Conservation (phyloP, 2,113 vertebrate genomes). For the Chamaea fasciata region DNA sequence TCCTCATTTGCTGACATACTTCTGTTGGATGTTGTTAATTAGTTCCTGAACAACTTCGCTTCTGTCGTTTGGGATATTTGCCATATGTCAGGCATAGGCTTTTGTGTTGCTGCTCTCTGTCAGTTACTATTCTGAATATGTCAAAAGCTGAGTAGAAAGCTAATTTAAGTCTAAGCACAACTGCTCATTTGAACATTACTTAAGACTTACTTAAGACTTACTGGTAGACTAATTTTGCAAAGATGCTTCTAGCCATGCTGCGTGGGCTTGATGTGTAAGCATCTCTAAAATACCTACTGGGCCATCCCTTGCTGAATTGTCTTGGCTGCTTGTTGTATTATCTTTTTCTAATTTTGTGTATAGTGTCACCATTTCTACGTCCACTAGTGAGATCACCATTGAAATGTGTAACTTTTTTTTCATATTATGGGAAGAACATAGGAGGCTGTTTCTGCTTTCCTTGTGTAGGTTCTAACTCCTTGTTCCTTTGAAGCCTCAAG, state of each 20-base stretch:
- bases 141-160: neutral
- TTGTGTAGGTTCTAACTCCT: neutral
- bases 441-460: neutral
- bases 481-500: neutral
- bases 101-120: neutral
- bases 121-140: neutral
- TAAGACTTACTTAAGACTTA: neutral
- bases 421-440: neutral
- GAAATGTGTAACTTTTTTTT: neutral
- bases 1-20: neutral
- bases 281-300: neutral
- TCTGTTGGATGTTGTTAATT: neutral
- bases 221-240: neutral
- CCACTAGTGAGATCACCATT: neutral
- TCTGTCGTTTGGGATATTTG: neutral
- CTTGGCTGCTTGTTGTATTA: neutral
- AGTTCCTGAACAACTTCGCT: neutral
- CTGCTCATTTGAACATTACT: neutral
- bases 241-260: neutral
- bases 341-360: neutral
- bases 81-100: neutral
- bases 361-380: accelerated
- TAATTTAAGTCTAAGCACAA: neutral
- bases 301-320: neutral
- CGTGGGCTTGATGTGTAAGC: neutral